Evolutionary conservation across 2,113 vertebrate species (phyloP).

Genomic region (Echinops telfairi): DNA sequence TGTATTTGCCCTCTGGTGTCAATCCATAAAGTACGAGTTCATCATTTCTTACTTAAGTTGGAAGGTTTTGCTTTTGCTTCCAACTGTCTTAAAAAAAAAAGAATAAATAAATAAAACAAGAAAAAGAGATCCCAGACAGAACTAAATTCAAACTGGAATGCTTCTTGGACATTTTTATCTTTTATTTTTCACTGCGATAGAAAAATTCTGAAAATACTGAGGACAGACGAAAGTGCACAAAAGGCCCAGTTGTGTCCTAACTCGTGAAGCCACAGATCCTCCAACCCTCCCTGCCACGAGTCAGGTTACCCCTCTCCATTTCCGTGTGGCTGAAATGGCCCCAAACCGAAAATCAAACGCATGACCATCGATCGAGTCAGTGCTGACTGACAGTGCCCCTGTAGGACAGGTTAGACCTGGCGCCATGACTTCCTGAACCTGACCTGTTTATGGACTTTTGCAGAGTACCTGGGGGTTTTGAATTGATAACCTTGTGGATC

Average conservation of each 20-base stretch:
- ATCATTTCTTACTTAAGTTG: background rate
- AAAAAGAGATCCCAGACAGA: background rate
- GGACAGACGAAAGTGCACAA: background rate
- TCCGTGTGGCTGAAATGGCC: background rate
- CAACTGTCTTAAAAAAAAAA: background rate
- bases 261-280: too few relatives aligned
- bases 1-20: too few relatives aligned
- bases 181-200: background rate
- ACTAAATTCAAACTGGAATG: constrained; percentile 17
- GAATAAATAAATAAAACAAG: background rate
- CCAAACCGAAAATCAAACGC: too few relatives aligned
- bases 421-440: too few relatives aligned
- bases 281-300: too few relatives aligned
- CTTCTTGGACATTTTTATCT: background rate
- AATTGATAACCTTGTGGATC: background rate
- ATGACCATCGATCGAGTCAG: too few relatives aligned
- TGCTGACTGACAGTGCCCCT: too few relatives aligned
- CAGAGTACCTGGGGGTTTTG: background rate
- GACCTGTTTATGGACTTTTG: too few relatives aligned
- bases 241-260: background rate
- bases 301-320: background rate
- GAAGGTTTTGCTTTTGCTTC: constrained; percentile 23
- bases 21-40: background rate
- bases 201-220: background rate
- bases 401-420: too few relatives aligned